phyloP scores from a whole-genome alignment of 64 coral and sea anemone genomes.

The Stichodactyla helianthus region DNA sequence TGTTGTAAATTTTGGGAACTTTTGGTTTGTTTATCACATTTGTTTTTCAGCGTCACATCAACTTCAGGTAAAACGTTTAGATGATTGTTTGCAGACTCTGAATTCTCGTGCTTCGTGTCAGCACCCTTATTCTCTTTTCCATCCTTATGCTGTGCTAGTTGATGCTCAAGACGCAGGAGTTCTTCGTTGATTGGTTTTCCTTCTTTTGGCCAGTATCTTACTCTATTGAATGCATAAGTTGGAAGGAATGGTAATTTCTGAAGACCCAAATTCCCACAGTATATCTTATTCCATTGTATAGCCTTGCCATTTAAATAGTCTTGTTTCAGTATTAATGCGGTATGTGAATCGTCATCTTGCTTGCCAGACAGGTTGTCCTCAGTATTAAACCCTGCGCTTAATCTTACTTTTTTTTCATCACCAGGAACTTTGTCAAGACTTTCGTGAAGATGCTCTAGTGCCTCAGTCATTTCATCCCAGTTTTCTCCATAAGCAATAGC shows the following conservation, averaged over 20 bases:
- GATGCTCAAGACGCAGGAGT: background rate
- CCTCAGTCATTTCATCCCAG: slow-evolving; percentile 5
- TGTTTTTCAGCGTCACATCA: background rate
- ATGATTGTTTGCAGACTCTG: background rate
- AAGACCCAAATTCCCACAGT: background rate
- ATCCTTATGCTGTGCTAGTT: background rate
- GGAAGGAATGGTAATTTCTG: background rate
- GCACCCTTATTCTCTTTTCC: background rate
- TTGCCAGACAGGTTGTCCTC: background rate
- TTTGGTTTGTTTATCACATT: background rate
- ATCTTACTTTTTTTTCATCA: background rate
- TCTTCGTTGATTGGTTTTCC: background rate
- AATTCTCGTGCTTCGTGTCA: background rate
- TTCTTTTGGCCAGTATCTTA: slow-evolving; percentile 6
- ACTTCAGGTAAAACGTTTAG: background rate
- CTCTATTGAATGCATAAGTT: slow-evolving; percentile 5
- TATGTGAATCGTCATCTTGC: background rate
- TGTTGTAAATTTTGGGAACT: background rate
- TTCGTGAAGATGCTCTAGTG: background rate
- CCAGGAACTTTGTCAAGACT: background rate
- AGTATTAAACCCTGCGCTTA: background rate
- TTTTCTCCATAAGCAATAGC: slow-evolving; percentile 4
- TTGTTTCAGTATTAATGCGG: background rate
- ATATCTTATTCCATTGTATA: background rate
- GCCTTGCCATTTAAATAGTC: slow-evolving; percentile 1